Base-by-base conservation (phyloP, 2,797 vertebrate genomes). In the Eleutherodactylus coqui region DNA sequence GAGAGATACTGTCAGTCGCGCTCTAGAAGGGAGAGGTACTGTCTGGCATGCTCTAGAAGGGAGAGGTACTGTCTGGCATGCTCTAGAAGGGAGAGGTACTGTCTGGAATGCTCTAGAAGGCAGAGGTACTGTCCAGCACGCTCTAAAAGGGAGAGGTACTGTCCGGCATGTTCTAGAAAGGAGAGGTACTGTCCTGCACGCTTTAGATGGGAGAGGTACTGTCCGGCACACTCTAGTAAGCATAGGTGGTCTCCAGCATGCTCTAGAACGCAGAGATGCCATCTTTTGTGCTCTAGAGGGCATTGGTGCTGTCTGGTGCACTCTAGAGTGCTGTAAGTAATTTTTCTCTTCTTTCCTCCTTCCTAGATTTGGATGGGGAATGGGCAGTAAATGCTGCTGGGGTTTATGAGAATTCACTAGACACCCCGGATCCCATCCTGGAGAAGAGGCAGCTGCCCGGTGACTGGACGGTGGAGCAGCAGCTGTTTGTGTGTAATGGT, bases 401-500 rank as follows among this genome's bases (percentile, higher is more conserved):
- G 5, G 36, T 38, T 58, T 85, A 75, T 45, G 86, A 88, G 38
- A 60, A 75, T 43, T 49, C 67, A 3, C 76, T 67, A 9, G 75
- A n/a, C 2, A 1, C 47, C 4, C 11, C 2, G 5, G 79, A 83
- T 38, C 14, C 86, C 4, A 27, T 36, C 13, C 76, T 89, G 21
- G 45, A 62, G 10, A 82, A 36, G 10, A 81, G 62, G 79, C 80
- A 86, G 82, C 53, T 89, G 41, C 80, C 88, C 4, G 16, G 67
- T 0, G 84, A 76, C 9, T 72, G 82, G 43, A 47, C 27, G 4
- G 73, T 85, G 43, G 32, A 70, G 41, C 73, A 75, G 47, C 29
- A 27, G 81, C 70, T 45, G 38, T 43, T 72, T 34, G 13, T 86
- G 34, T 86, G 87, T 34, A 29, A 11, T 49, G 88, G 88, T 1